These are phyloP conservation scores for Urocyon cinereoargenteus DNA, from an alignment of 2,797 vertebrate genomes.

Conservation along the genomic window DNA sequence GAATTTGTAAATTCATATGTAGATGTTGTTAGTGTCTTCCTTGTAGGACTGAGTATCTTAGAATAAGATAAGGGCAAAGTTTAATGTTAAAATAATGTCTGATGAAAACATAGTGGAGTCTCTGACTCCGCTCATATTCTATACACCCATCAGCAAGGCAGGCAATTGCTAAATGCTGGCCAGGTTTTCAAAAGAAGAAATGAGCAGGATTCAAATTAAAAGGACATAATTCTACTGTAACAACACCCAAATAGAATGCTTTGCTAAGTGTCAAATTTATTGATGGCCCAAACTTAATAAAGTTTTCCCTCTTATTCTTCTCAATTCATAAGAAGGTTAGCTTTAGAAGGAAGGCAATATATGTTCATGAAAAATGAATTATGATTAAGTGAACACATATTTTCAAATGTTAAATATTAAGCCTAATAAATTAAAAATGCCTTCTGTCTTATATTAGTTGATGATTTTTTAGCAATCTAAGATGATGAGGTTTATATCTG, in stretches of 20 bases:
- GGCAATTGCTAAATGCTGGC: background rate
- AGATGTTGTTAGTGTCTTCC: background rate
- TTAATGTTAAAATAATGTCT: background rate
- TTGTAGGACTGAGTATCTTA: background rate
- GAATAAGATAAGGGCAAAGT: background rate
- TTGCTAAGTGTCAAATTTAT: background rate
- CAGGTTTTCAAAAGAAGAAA: background rate
- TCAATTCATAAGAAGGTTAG: background rate
- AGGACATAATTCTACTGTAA: background rate
- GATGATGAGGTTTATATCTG: background rate
- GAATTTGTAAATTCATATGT: background rate
- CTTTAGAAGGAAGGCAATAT: background rate
- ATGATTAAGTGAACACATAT: background rate
- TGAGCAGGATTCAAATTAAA: background rate
- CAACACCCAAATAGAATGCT: background rate
- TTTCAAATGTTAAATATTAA: constrained; percentile 18
- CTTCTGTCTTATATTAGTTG: background rate
- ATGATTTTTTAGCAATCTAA: constrained; percentile 18
- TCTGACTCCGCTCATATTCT: background rate
- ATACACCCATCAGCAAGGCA: background rate
- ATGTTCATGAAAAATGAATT: background rate
- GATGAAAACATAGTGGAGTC: fast-evolving
- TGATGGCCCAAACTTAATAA: background rate
- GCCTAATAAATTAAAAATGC: background rate
- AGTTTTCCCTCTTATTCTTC: background rate